Evolutionary conservation across 2,888 invertebrate species (phyloP).

Genomic region (Phaedon cochleariae): DNA sequence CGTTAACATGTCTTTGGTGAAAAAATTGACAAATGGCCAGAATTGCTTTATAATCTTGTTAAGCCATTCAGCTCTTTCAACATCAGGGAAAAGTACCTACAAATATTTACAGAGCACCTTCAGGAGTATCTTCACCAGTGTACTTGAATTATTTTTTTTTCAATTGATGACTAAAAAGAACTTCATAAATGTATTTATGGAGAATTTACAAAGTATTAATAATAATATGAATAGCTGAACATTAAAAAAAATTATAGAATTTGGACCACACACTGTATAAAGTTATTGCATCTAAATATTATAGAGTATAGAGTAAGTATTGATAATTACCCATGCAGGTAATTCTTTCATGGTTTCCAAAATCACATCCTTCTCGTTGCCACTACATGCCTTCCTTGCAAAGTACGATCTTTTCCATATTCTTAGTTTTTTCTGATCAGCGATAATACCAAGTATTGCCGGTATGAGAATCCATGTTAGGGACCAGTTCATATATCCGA

Average conservation of each 20-base stretch:
- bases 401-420: conserved; percentile 36
- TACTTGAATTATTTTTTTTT: too few species aligned
- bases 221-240: too few species aligned
- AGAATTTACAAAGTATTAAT: too few species aligned
- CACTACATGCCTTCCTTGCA: conserved; percentile 35
- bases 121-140: too few species aligned
- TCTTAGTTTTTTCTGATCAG: conserved; percentile 26
- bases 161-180: too few species aligned
- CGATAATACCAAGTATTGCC: conserved; percentile 33
- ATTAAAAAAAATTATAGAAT: too few species aligned
- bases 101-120: not conserved
- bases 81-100: conserved; percentile 90
- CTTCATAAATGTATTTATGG: too few species aligned
- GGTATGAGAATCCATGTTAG: conserved; percentile 42
- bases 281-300: too few species aligned
- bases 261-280: too few species aligned
- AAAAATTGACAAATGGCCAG: conserved; percentile 97
- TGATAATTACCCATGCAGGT: conserved; percentile 47
- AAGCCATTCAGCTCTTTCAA: conserved; percentile 95
- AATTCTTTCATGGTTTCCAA: conserved; percentile 39
- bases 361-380: conserved; percentile 46
- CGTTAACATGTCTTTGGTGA: conserved; percentile 81
- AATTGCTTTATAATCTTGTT: conserved; percentile 89
- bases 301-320: too few species aligned
- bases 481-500: conserved; percentile 46